Evolutionary conservation across 2,888 invertebrate genomes (phyloP), one percentile per base, ranked within the genome.

Genomic region (Lithosia quadra): DNA sequence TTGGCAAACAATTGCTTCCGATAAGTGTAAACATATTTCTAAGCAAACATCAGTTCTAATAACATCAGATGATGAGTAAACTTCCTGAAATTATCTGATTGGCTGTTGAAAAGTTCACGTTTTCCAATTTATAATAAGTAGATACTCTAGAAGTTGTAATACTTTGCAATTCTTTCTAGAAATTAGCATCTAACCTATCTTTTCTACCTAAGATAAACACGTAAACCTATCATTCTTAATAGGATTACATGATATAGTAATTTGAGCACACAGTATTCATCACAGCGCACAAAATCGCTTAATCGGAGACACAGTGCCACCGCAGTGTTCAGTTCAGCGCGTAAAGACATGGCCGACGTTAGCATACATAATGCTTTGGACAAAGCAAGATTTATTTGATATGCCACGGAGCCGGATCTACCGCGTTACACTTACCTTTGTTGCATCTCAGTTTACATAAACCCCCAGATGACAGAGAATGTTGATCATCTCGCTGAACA

Each of bases 331-430:
- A 76, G 79, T 70, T 73, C 74, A 72, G 71, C 65, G 59, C 76
- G 83, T 71, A 79, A 84, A 83, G 85, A 83, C 86, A 87, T 86
- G 79, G 85, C 83, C 81, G 77, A 81, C 79, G 86, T 89, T 88
- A 89, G 90, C 90, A 89, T 91, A 87, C 88, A 90, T 91, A 91
- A 92, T 91, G 87, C 83, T 82, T 85, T 80, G 89, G 88, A 90
- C 91, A 90, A 90, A 90, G 90, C 89, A 86, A 90, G 90, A 92
- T 93, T 91, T 92, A 92, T 91, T 83, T 84, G 83, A 86, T 84
- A 84, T 84, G 85, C 81, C 84, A 75, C 79, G 75, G 71, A 72
- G 71, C 81, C 80, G 84, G 85, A 85, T 86, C 82, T 82, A 72
- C 77, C 71, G 74, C 75, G 75, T 65, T 72, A 68, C 77, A 80